These are phyloP conservation scores for Muscidifurax raptorellus DNA, from an alignment of 1,140 invertebrate genomes.

Conservation along the genomic window DNA sequence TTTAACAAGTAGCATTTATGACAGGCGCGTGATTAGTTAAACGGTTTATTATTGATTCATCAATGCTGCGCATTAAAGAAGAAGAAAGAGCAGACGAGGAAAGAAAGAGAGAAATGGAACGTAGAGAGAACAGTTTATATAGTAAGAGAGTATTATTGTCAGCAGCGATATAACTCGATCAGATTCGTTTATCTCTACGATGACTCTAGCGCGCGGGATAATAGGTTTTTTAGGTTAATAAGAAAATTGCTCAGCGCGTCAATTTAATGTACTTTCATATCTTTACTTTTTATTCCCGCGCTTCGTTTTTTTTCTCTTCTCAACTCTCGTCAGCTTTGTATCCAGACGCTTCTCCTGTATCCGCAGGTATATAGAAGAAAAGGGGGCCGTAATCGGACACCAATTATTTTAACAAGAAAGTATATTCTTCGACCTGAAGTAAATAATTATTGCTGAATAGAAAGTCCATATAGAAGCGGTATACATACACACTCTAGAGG, in stretches of 20 bases:
- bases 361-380: too few species aligned
- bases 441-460: too few species aligned
- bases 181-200: slow-evolving; percentile 1
- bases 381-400: too few species aligned
- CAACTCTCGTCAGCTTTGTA: not conserved
- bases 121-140: too few species aligned
- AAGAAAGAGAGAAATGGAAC: not conserved
- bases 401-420: too few species aligned
- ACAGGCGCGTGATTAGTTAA: not conserved
- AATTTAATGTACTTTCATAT: not conserved
- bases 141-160: too few species aligned
- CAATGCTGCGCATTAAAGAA: not conserved
- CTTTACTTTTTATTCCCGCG: not conserved
- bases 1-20: not conserved
- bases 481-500: not conserved
- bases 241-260: not conserved
- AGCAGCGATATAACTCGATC: not conserved
- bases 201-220: not conserved
- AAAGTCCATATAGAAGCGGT: too few species aligned
- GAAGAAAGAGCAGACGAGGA: not conserved
- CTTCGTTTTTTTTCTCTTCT: not conserved
- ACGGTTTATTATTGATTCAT: slow-evolving; percentile 2
- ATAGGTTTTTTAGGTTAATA: not conserved
- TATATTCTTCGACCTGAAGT: too few species aligned
- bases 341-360: too few species aligned